Conservation (phyloP, 2,888 invertebrate species). For the Synergus itoensis region DNA sequence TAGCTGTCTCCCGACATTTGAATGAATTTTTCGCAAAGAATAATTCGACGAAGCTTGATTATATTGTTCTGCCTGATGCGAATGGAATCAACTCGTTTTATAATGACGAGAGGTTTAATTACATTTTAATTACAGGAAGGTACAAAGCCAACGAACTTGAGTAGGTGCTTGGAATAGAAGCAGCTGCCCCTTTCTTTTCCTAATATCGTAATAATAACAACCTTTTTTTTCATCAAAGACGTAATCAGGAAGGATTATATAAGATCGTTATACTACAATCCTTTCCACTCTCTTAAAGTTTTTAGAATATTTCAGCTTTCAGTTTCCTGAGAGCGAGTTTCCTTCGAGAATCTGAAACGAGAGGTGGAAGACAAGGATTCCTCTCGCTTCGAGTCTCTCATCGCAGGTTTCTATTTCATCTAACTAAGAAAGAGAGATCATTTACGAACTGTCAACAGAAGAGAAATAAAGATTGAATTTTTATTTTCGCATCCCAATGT, state of each 20-base stretch:
- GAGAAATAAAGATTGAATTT: not conserved
- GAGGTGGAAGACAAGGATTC: not conserved
- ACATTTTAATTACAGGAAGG: not conserved
- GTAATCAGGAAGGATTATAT: conserved; percentile 7
- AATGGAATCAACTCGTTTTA: not conserved
- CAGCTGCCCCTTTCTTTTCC: not conserved
- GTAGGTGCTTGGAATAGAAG: not conserved
- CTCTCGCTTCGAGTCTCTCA: not conserved
- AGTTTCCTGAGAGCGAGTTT: not conserved
- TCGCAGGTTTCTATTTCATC: not conserved
- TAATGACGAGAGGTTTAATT: not conserved
- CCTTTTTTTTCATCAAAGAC: not conserved
- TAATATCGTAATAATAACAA: conserved; percentile 3
- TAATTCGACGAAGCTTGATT: not conserved
- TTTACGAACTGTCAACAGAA: not conserved
- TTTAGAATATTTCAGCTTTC: not conserved
- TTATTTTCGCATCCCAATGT: not conserved
- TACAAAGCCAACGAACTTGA: not conserved
- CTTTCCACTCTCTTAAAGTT: not conserved
- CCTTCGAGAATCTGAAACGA: not conserved
- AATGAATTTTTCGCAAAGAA: not conserved
- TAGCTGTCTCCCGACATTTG: not conserved
- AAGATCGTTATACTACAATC: not conserved
- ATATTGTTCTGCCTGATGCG: not conserved
- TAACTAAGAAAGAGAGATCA: not conserved